Evolutionary conservation across 1,140 invertebrate species (phyloP).

Genomic region (Mycetomoellerius zeteki): DNA sequence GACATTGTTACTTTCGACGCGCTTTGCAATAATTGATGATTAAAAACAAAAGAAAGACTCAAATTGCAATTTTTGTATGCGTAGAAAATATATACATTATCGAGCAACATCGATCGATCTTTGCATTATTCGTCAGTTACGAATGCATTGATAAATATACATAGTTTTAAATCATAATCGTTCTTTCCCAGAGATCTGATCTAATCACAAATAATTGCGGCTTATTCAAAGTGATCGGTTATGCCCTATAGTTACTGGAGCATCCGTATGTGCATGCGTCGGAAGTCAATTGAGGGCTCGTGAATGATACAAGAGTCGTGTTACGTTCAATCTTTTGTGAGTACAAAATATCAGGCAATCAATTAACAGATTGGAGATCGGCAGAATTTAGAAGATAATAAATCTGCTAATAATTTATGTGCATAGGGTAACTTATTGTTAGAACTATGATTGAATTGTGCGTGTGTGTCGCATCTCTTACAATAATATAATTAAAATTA

Average conservation of each 20-base stretch:
- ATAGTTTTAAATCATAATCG: background rate
- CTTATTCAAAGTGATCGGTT: slow-evolving; percentile 42
- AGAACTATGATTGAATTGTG: background rate
- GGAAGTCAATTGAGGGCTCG: slow-evolving; percentile 1
- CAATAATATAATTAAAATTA: slow-evolving; percentile 52
- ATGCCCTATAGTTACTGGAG: background rate
- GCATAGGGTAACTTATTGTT: background rate
- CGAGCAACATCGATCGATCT: background rate
- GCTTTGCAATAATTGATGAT: slow-evolving; percentile 1
- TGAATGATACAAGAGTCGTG: slow-evolving; percentile 21
- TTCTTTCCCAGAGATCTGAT: slow-evolving; percentile 31
- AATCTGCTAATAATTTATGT: background rate
- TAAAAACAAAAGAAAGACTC: background rate
- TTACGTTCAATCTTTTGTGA: background rate
- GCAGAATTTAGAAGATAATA: background rate
- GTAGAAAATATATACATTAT: background rate
- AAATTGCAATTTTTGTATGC: background rate
- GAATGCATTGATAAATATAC: slow-evolving; percentile 26
- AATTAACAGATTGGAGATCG: background rate
- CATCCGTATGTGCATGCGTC: background rate
- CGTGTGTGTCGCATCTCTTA: slow-evolving; percentile 14
- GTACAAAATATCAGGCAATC: background rate
- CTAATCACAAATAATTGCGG: slow-evolving; percentile 32
- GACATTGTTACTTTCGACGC: background rate
- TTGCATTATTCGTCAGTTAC: background rate